Conservation (phyloP, 2,113 vertebrate species). For the Nyctibius bracteatus region DNA sequence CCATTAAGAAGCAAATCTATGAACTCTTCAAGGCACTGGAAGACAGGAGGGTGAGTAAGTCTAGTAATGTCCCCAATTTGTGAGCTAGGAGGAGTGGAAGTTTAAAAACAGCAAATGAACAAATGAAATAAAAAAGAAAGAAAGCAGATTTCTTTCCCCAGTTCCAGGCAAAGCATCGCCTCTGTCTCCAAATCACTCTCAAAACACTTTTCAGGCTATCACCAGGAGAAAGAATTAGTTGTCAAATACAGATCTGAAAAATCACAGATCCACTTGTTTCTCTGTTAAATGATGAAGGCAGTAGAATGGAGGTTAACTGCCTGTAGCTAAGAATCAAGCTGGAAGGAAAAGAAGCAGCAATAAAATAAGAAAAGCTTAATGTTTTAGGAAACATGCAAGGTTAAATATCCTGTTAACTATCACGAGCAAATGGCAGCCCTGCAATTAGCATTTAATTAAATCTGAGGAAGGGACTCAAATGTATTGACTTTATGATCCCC, state of each 20-base stretch:
- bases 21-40: neutral
- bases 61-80: neutral
- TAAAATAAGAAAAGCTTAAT: neutral
- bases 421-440: neutral
- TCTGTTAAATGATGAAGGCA: neutral
- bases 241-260: neutral
- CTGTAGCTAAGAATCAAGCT: neutral
- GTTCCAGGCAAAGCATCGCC: neutral
- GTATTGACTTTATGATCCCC: neutral
- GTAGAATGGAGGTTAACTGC: neutral
- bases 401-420: neutral
- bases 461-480: neutral
- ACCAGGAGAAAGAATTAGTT: neutral
- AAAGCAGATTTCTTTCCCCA: neutral
- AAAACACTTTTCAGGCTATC: neutral
- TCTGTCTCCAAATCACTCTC: neutral
- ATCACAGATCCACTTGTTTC: neutral
- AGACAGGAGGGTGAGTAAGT: neutral
- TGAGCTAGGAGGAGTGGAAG: neutral
- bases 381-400: neutral
- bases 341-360: neutral
- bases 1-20: neutral
- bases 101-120: neutral
- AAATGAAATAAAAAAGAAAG: neutral
- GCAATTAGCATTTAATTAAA: constrained; percentile 25